phyloP scores from a whole-genome alignment of 1,140 invertebrate genomes.

The Medauroidea extradentata region DNA sequence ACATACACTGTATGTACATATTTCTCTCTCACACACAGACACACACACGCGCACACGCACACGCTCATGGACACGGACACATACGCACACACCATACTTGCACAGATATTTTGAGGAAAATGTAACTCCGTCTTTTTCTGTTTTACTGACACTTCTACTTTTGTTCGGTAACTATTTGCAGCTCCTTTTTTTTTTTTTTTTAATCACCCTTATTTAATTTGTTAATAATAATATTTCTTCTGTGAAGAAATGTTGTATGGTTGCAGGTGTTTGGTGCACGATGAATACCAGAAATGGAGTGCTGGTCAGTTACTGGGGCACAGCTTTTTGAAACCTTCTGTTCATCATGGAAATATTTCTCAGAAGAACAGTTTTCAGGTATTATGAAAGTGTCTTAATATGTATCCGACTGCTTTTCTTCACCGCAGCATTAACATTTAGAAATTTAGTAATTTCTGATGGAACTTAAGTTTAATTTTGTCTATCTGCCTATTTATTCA shows the following conservation, averaged over 20 bases:
- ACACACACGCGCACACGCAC: too few relatives aligned
- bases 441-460: too few relatives aligned
- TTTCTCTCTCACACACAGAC: too few relatives aligned
- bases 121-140: neutral
- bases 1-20: too few relatives aligned
- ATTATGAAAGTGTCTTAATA: too few relatives aligned
- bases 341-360: too few relatives aligned
- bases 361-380: constrained; percentile 18
- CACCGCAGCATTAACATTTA: too few relatives aligned
- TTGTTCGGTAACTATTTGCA: neutral
- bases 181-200: neutral
- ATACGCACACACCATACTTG: too few relatives aligned
- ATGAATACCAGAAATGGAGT: constrained; percentile 64
- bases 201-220: neutral
- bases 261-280: constrained; percentile 58
- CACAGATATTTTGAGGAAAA: too few relatives aligned
- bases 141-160: neutral
- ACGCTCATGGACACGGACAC: too few relatives aligned
- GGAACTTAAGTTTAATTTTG: too few relatives aligned
- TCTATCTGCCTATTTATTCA: constrained; percentile 1
- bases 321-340: constrained; percentile 37
- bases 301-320: constrained; percentile 60
- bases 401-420: constrained; percentile 25
- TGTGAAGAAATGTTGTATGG: constrained; percentile 22
- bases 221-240: constrained; percentile 3